Evolutionary conservation across 2,113 vertebrate genomes (phyloP), one percentile per base, ranked within the genome.

Genomic region (Brachyhypopomus gauderio): DNA sequence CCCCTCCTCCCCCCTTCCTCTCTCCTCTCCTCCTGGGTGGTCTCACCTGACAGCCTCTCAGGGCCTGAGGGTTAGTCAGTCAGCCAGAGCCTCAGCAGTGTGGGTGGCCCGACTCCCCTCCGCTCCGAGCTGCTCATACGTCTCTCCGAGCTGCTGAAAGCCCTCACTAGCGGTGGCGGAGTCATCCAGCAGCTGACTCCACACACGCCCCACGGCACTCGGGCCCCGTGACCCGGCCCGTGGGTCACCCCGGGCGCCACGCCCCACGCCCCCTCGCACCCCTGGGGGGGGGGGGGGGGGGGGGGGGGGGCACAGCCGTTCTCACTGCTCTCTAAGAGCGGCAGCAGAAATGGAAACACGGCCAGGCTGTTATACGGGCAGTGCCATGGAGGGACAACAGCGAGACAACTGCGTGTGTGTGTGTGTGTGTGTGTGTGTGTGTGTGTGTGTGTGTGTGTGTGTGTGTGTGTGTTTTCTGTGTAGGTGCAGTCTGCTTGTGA

Each of bases 51-150:
- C 76, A 72, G 69, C 72, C 38, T 56, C 66, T 23, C 62, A 12
- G 34, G 72, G 62, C 64, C 41, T 36, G 77, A 80, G 83, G 75
- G 80, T 72, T 64, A 79, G 77, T 79, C 81, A 84, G 82, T 79
- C 81, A 84, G 83, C 75, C 81, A 87, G 86, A 87, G 83, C 81
- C 75, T 72, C 72, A 76, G 80, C 78, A 78, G 70, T 81, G 85
- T 87, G 85, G 82, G 87, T 87, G 86, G 87, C 81, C 85, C 84
- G 83, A 84, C 82, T 83, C 66, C 38, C 56, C 74, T 41, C 45
- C 16, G 45, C 41, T 69, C 69, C 38, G 23, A 20, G 30, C 60
- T 71, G 69, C n/a, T 20, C 77, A 45, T 62, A 8, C 25, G 67
- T 60, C 67, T 60, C 67, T 59, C 58, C 0, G 62, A 66, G 73